phyloP scores from a whole-genome alignment of 2,888 invertebrate species.

The Apamea epomidion region DNA sequence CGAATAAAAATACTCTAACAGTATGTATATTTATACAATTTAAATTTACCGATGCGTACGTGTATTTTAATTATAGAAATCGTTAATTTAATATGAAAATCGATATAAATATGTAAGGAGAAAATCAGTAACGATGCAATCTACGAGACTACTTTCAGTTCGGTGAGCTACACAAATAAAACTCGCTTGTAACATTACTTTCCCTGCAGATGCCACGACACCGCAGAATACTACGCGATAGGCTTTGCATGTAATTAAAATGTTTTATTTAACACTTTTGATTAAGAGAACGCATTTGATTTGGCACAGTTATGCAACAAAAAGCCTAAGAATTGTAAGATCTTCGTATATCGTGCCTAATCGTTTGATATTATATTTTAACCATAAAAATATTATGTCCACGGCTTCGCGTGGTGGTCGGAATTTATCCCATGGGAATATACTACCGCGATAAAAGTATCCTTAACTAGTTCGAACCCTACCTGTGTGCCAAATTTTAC shows the following conservation, averaged over 20 bases:
- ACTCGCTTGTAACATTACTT: slow-evolving; percentile 44
- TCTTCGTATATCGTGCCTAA: not conserved
- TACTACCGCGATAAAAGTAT: not conserved
- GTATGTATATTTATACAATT: not conserved
- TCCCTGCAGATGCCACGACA: slow-evolving; percentile 32
- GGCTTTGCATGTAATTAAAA: slow-evolving; percentile 14
- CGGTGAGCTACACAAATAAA: slow-evolving; percentile 44
- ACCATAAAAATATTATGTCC: not conserved
- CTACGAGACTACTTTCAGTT: slow-evolving; percentile 36
- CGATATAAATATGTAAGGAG: slow-evolving; percentile 29
- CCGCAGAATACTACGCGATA: slow-evolving; percentile 1
- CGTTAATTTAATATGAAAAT: not conserved
- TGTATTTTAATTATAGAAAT: not conserved
- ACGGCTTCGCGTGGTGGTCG: not conserved
- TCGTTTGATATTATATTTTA: not conserved
- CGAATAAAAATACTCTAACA: not conserved
- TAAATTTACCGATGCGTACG: not conserved
- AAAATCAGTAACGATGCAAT: slow-evolving; percentile 43
- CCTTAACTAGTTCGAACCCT: not conserved
- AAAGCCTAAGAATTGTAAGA: not conserved
- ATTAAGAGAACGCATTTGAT: slow-evolving; percentile 4
- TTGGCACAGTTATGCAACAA: slow-evolving; percentile 10
- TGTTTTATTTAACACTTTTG: slow-evolving; percentile 21
- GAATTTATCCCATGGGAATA: not conserved
- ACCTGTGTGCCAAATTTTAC: not conserved